Base-by-base conservation (phyloP, 2,113 vertebrate species). In the Heptranchias perlo region DNA sequence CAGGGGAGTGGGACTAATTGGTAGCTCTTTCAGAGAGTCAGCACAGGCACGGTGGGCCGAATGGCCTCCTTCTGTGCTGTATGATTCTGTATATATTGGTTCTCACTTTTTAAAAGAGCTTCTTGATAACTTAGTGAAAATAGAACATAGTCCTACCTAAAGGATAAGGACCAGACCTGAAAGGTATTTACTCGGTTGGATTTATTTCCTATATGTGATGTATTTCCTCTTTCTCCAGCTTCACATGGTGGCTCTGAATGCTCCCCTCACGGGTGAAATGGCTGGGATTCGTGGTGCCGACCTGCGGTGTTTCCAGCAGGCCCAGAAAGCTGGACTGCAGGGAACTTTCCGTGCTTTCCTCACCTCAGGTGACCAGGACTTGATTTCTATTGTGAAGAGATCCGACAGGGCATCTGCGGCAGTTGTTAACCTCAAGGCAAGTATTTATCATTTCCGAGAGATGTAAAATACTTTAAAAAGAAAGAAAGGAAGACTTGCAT, bases 301-400 rank as follows among this genome's bases (percentile, higher is more conserved):
- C 96, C 96, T 97, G 39, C 97, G 97, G 96, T 97, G 97, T 96
- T 96, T 97, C 97, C 96, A 96, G n/a, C 97, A 98, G 96, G 96
- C 97, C 0, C 97, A 97, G 96, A 97, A 98, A 96, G 97, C 97
- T 4, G 84, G 49, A n/a, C 96, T 98, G 64, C 95, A 96, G 0
- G 97, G 97, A 13, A 98, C 97, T 14, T 97, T 98, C 97, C 96
- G 96, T n/a, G 97, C 97, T 0, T 97, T 98, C 96, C 97, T 97
- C 39, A 96, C 97, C 0, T 97, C 96, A 1, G 96, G 97, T 78
- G 96, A 44, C 23, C 97, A 97, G 96, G 96, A 96, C 91, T 96
- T 98, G 52, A 23, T 64, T 96, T 97, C 96, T 94, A 96, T 97
- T 0, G 97, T 98, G 95, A 97, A 97, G 87, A 96, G 96, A 65